Conservation (phyloP, 2,797 vertebrate genomes). For the Melanotaenia nigrans region DNA sequence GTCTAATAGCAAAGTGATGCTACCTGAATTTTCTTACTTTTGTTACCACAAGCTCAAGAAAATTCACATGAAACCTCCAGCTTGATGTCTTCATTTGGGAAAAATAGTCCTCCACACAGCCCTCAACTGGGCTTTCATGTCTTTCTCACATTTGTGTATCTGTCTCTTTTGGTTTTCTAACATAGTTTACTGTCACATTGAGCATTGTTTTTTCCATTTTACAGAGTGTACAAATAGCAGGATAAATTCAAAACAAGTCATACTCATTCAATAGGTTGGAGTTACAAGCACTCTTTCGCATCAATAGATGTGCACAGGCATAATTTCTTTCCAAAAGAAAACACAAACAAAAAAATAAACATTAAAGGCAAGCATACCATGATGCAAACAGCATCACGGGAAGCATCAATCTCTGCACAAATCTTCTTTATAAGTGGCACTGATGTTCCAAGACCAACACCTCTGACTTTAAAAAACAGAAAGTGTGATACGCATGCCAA, state of each 20-base stretch:
- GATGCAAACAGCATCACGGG: not conserved
- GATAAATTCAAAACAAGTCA: conserved; percentile 46
- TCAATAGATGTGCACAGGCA: not conserved
- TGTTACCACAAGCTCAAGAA: conserved; percentile 34
- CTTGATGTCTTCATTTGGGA: conserved; percentile 71
- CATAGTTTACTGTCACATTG: conserved; percentile 43
- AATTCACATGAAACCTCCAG: conserved; percentile 45
- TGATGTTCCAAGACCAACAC: not conserved
- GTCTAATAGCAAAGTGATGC: conserved; percentile 53
- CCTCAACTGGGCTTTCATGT: conserved; percentile 36
- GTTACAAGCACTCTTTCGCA: not conserved
- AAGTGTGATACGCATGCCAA: not conserved
- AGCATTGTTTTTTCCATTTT: conserved; percentile 24
- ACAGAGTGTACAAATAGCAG: conserved; percentile 44
- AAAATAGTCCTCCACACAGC: conserved; percentile 43
- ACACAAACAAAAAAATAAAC: not conserved
- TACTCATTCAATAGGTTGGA: conserved; percentile 18
- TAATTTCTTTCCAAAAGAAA: not conserved
- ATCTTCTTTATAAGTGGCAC: not conserved
- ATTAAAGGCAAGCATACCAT: not conserved
- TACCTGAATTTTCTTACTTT: conserved; percentile 52
- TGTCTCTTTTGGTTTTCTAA: conserved; percentile 20
- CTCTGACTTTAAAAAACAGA: not conserved
- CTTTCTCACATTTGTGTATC: conserved; percentile 12
- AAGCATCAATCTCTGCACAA: not conserved